Conservation (phyloP, 2,797 vertebrate genomes). For the Ambastaia sidthimunki region DNA sequence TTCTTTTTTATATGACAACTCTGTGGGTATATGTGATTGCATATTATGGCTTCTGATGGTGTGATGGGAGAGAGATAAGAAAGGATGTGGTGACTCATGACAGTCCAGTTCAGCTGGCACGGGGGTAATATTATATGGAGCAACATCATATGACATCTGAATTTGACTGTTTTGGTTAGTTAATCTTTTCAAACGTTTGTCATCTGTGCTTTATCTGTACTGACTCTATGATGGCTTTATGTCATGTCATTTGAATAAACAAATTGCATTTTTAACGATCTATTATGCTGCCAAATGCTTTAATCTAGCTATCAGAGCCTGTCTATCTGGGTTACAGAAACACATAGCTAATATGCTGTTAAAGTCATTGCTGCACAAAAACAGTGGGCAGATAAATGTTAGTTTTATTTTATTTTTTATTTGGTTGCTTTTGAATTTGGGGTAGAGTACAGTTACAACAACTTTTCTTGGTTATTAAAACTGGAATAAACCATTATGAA, state of each 20-base stretch:
- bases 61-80: not conserved
- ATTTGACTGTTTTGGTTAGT: slow-evolving; percentile 71
- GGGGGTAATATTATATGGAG: not conserved
- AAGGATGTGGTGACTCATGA: slow-evolving; percentile 4
- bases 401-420: slow-evolving; percentile 92
- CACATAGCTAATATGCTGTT: too few relatives aligned
- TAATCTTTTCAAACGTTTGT: slow-evolving; percentile 77
- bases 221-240: slow-evolving; percentile 79
- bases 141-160: slow-evolving; percentile 53
- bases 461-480: slow-evolving; percentile 77
- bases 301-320: too few relatives aligned
- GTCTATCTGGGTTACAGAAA: too few relatives aligned
- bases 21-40: not conserved
- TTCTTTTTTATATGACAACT: not conserved
- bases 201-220: slow-evolving; percentile 77
- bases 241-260: slow-evolving; percentile 50
- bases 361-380: not conserved
- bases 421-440: slow-evolving; percentile 90
- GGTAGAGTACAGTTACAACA: slow-evolving; percentile 87
- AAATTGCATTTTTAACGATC: not conserved
- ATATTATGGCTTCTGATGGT: not conserved
- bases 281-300: not conserved
- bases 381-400: slow-evolving; percentile 78
- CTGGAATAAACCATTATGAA: slow-evolving; percentile 67
- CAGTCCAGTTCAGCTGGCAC: slow-evolving; percentile 30